phyloP scores from a whole-genome alignment of 2,888 invertebrate species.

The Digitonthophagus gazella region DNA sequence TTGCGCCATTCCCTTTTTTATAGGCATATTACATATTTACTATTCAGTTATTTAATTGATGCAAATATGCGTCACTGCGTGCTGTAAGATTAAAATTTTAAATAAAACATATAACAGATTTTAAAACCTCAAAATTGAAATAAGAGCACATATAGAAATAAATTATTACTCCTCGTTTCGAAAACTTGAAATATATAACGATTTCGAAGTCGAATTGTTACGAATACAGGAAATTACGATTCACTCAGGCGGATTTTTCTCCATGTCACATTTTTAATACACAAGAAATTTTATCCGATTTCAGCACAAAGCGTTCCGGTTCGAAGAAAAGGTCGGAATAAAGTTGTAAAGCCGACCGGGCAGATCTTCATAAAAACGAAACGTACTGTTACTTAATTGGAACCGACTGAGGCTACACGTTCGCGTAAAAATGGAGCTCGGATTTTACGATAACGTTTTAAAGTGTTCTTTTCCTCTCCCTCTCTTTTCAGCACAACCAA shows the following conservation, averaged over 20 bases:
- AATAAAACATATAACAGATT: too few species aligned
- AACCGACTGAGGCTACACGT: too few species aligned
- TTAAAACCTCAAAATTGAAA: too few species aligned
- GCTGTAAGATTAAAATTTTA: too few species aligned
- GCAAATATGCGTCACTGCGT: too few species aligned
- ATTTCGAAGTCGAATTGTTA: not conserved
- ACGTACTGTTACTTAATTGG: not conserved
- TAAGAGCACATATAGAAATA: too few species aligned
- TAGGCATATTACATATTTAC: too few species aligned
- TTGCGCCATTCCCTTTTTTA: too few species aligned
- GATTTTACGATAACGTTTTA: not conserved
- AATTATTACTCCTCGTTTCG: too few species aligned
- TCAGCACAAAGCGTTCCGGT: not conserved
- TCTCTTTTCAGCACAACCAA: not conserved
- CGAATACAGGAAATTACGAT: not conserved
- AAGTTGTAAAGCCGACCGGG: not conserved
- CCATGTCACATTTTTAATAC: not conserved
- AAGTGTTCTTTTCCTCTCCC: not conserved
- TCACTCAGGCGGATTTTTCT: not conserved
- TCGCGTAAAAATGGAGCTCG: not conserved
- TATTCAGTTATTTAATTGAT: too few species aligned
- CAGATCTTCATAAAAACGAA: not conserved
- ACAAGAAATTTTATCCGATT: not conserved
- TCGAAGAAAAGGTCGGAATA: not conserved
- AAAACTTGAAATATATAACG: not conserved